A percentile compares a stretch with the other conserved stretches of the same genome.
Conservation (phyloP, 2,113 vertebrate species). For the Oenanthe melanoleuca region DNA sequence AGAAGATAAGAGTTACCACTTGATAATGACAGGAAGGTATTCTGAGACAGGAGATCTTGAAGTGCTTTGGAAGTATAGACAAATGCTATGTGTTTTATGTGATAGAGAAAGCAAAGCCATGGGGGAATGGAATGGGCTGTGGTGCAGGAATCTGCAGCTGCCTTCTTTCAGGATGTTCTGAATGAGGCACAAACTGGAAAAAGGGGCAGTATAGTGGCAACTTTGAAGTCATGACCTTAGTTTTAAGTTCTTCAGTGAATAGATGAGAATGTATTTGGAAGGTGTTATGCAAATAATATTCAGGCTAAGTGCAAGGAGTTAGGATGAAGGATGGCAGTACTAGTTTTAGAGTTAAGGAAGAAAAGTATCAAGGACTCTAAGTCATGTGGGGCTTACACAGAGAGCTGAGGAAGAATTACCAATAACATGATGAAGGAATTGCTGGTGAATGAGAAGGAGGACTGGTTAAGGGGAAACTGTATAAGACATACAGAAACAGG, state of each 20-base stretch:
- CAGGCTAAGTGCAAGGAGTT: neutral
- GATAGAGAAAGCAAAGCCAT: neutral
- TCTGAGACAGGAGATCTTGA: neutral
- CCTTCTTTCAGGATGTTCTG: neutral
- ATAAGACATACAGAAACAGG: neutral
- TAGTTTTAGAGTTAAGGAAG: neutral
- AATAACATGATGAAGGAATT: neutral
- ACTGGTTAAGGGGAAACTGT: neutral
- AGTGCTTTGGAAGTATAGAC: neutral
- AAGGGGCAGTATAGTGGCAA: neutral
- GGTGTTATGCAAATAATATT: neutral
- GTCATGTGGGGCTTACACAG: neutral
- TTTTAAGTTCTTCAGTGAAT: neutral
- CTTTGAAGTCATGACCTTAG: neutral
- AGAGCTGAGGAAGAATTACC: neutral
- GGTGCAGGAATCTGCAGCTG: neutral
- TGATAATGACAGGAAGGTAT: neutral
- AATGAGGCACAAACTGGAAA: neutral
- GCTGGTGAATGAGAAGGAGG: neutral
- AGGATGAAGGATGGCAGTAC: neutral
- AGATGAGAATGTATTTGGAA: neutral
- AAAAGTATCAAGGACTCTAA: neutral
- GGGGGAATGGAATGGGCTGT: neutral
- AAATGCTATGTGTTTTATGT: neutral
- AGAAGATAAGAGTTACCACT: neutral